Percentiles rank a stretch among this genome's conserved stretches.
phyloP scores from a whole-genome alignment of 2,888 invertebrate species.

The Melanophora roralis region DNA sequence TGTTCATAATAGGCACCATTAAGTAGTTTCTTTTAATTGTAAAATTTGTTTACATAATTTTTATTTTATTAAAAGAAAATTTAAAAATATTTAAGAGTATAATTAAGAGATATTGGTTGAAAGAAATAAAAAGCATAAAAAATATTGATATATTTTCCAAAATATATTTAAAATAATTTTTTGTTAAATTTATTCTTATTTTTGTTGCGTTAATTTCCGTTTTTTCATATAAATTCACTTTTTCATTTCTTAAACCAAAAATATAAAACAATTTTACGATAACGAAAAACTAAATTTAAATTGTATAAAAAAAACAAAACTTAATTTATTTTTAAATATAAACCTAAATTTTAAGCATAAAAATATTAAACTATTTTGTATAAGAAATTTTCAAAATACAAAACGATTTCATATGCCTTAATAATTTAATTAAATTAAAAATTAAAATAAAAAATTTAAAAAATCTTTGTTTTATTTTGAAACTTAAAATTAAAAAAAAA shows the following conservation, averaged over 20 bases:
- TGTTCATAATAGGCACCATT: no score
- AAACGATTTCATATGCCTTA: conserved; percentile 38
- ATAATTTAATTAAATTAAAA: conserved; percentile 50
- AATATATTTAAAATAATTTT: not conserved
- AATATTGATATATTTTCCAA: not conserved
- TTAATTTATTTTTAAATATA: conserved; percentile 4
- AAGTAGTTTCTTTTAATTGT: no score
- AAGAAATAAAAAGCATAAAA: no score
- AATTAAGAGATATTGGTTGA: not conserved
- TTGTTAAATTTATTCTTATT: conserved; percentile 13
- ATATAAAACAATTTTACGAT: conserved; percentile 6
- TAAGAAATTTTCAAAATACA: conserved; percentile 30
- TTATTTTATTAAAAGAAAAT: conserved; percentile 41
- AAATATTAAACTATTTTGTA: conserved; percentile 1
- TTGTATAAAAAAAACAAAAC: not conserved
- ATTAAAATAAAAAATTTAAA: not conserved
- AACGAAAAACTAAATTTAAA: conserved; percentile 12
- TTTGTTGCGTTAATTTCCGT: conserved; percentile 32
- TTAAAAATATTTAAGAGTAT: not conserved
- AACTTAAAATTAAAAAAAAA: not conserved
- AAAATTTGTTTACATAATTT: no score
- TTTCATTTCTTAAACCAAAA: conserved; percentile 49
- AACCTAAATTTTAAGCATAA: not conserved
- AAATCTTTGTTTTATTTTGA: not conserved
- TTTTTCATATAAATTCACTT: conserved; percentile 5